Base-by-base conservation (phyloP, 2,113 vertebrate species). In the Chascanopsetta lugubris region DNA sequence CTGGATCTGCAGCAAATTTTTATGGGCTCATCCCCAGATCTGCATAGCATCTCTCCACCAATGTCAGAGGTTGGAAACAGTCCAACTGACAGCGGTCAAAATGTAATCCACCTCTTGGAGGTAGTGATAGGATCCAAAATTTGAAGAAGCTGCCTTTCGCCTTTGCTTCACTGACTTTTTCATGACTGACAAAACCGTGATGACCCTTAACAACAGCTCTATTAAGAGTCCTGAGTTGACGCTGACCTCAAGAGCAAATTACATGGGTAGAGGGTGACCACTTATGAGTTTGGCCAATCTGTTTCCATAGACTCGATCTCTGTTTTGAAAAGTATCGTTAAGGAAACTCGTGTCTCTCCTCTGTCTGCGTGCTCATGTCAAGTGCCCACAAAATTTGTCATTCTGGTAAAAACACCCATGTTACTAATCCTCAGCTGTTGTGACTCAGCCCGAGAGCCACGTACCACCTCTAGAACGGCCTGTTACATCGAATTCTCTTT, bases 261-360 rank as follows among this genome's bases (percentile, higher is more conserved):
- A 59, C 40, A 50, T 55, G 47, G 40, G 22, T 13, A 27, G 25
- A 21, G 56, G 11, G 1, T 76, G 45, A 69, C 11, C 27, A 58
- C 25, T 59, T 65, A 59, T 84, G 56, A 73, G 53, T 36, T 40
- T n/a, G 18, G 8, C 22, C n/a, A 25, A 8, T 47, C 43, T 3
- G 66, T 64, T 68, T 57, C 69, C 57, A 53, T 69, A 79, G 53
- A 67, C 67, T 62, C 69, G 81, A 51, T 47, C 51, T 66, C 68
- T 45, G 20, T 56, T 47, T 73, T 75, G 60, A 57, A 66, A 53
- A 49, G 4, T 40, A 48, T 40, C n/a, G n/a, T 48, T 61, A 30
- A 26, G 66, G 70, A 72, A 81, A 67, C 49, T 61, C 21, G 7
- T 7, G 18, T 43, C 34, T 29, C 20, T 4, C 17, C 17, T 65